A percentile compares a stretch with the other conserved stretches of the same genome.
These are phyloP conservation scores for Limnothrissa miodon DNA, from an alignment of 2,113 vertebrate species.

Conservation along the genomic window DNA sequence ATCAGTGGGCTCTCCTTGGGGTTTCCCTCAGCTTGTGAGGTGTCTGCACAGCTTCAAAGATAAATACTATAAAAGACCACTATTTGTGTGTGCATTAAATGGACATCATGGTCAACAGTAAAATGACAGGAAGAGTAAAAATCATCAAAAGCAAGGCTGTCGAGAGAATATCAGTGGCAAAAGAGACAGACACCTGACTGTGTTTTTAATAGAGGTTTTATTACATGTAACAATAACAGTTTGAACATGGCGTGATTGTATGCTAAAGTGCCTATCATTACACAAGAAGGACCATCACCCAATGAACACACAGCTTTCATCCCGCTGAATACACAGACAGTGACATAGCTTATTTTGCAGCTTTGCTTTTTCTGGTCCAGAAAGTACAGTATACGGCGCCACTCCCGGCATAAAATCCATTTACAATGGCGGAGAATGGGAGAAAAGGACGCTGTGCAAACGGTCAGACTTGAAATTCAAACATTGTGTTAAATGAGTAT, in stretches of 20 bases:
- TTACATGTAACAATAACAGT: slow-evolving; percentile 54
- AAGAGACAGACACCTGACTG: slow-evolving; percentile 32
- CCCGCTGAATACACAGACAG: slow-evolving; percentile 57
- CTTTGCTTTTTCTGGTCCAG: slow-evolving; percentile 14
- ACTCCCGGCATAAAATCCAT: slow-evolving; percentile 45
- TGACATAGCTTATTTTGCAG: slow-evolving; percentile 51
- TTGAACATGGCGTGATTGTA: slow-evolving; percentile 54
- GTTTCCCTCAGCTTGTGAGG: neutral
- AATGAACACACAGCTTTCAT: slow-evolving; percentile 52
- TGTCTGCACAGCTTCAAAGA: neutral
- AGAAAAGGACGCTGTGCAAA: slow-evolving; percentile 69
- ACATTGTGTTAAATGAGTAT: slow-evolving; percentile 19
- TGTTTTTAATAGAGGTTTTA: slow-evolving; percentile 58
- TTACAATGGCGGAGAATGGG: slow-evolving; percentile 65
- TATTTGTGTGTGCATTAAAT: neutral
- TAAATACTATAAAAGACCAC: neutral
- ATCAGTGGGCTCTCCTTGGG: neutral
- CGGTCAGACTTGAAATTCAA: slow-evolving; percentile 53
- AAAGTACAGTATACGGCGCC: slow-evolving; percentile 7
- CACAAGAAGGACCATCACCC: slow-evolving; percentile 43
- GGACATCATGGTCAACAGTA: neutral
- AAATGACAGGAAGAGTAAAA: neutral
- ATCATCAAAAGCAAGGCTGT: neutral
- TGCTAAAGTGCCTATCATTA: slow-evolving; percentile 68
- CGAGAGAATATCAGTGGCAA: neutral